phyloP scores from a whole-genome alignment of 1,140 invertebrate genomes.

The Schlechtendalia chinensis region DNA sequence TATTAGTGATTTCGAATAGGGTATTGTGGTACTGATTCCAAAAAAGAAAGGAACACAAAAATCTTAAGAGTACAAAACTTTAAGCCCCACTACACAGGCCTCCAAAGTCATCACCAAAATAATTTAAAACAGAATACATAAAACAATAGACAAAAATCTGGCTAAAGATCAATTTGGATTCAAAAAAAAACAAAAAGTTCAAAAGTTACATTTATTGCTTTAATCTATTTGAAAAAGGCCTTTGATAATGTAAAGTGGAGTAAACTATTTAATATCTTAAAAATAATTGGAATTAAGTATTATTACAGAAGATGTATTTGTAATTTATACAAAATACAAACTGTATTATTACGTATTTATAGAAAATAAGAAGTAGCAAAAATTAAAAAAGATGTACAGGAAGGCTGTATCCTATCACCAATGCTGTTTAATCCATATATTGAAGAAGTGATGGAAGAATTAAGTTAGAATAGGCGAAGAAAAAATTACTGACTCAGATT shows the following conservation, averaged over 20 bases:
- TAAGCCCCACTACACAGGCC: constrained; percentile 29
- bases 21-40: constrained; percentile 30
- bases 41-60: constrained; percentile 34
- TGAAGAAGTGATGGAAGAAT: constrained; percentile 25
- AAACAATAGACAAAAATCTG: constrained; percentile 26
- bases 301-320: constrained; percentile 29
- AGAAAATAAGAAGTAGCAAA: constrained; percentile 3
- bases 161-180: constrained; percentile 3
- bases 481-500: constrained; percentile 10
- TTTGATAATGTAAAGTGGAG: constrained; percentile 8
- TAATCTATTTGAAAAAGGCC: constrained; percentile 3
- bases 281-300: constrained; percentile 24
- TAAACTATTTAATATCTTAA: not conserved
- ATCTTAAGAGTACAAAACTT: constrained; percentile 23
- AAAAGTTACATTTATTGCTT: not conserved
- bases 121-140: constrained; percentile 23
- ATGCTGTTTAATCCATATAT: constrained; percentile 31
- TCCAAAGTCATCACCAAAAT: constrained; percentile 43
- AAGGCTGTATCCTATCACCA: constrained; percentile 32
- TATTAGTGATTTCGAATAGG: constrained; percentile 48
- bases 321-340: constrained; percentile 35
- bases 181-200: not conserved
- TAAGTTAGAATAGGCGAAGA: constrained; percentile 30
- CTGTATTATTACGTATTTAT: not conserved
- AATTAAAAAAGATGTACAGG: constrained; percentile 36